Conservation (phyloP, 2,113 vertebrate species). For the Puntigrus tetrazona region DNA sequence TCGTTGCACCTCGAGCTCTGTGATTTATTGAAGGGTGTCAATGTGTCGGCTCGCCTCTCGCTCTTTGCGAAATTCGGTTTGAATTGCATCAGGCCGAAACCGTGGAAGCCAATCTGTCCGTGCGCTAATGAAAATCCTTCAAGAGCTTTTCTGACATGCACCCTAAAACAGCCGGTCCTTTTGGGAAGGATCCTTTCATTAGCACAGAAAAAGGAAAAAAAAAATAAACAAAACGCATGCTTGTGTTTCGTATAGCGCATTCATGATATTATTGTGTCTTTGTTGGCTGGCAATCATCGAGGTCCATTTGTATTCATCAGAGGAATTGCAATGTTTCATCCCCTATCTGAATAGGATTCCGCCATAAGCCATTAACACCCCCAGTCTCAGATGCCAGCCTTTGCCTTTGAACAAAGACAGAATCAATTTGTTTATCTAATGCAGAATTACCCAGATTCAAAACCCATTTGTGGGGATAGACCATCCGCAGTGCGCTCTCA, state of each 20-base stretch:
- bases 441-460: conserved; percentile 39
- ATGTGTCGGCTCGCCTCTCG: background rate
- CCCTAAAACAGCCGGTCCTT: conserved; percentile 21
- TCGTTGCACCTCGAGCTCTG: background rate
- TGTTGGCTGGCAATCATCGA: conserved; percentile 13
- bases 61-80: background rate
- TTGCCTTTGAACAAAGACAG: conserved; percentile 33
- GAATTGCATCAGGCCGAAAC: conserved; percentile 9
- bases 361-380: conserved; percentile 34
- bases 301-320: conserved; percentile 45
- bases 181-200: conserved; percentile 21
- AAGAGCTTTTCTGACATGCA: conserved; percentile 22
- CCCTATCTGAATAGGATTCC: conserved; percentile 33
- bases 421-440: conserved; percentile 56
- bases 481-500: conserved; percentile 3
- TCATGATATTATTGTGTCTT: conserved; percentile 41
- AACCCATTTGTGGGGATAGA: conserved; percentile 43
- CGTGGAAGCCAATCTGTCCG: conserved; percentile 23
- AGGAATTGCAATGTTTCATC: conserved; percentile 29
- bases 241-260: background rate
- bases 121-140: conserved; percentile 37
- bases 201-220: conserved; percentile 8
- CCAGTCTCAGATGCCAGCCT: conserved; percentile 12
- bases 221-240: background rate
- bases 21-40: conserved; percentile 37